Evolutionary conservation across 2,888 invertebrate genomes (phyloP).

Genomic region (Eugnorisma glareosa): DNA sequence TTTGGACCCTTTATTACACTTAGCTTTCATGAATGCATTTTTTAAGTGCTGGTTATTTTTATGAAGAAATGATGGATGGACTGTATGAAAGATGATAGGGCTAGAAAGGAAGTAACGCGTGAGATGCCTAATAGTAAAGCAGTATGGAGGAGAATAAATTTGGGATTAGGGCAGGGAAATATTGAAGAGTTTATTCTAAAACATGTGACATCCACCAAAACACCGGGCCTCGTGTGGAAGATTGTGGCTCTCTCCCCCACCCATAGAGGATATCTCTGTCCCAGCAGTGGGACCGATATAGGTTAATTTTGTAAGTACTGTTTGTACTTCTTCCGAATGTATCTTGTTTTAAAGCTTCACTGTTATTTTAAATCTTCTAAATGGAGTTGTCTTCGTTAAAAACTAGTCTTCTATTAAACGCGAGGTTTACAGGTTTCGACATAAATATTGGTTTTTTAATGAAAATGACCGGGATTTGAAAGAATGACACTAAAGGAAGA

Average conservation of each 20-base stretch:
- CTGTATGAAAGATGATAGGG: not conserved
- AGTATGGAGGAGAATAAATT: not conserved
- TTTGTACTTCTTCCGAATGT: not conserved
- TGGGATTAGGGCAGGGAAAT: not conserved
- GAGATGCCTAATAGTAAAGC: not conserved
- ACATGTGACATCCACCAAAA: not conserved
- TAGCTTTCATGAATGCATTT: not conserved
- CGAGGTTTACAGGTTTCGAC: not conserved
- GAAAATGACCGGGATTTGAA: not conserved
- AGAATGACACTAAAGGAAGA: too few relatives aligned
- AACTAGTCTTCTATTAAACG: not conserved
- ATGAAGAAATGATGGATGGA: not conserved
- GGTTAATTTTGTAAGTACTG: not conserved
- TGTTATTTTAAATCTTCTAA: not conserved
- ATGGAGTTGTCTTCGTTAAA: not conserved
- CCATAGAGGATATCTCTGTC: not conserved
- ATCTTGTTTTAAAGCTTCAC: not conserved
- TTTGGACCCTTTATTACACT: conserved; percentile 14
- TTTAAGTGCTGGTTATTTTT: not conserved
- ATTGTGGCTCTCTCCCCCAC: not conserved
- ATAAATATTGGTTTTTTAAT: not conserved
- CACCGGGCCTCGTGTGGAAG: not conserved
- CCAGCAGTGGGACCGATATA: not conserved
- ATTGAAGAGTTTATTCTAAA: not conserved
- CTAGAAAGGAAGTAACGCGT: not conserved